These are phyloP conservation scores for Lasioglossum figueresi DNA, from an alignment of 2,888 invertebrate species.

Conservation along the genomic window DNA sequence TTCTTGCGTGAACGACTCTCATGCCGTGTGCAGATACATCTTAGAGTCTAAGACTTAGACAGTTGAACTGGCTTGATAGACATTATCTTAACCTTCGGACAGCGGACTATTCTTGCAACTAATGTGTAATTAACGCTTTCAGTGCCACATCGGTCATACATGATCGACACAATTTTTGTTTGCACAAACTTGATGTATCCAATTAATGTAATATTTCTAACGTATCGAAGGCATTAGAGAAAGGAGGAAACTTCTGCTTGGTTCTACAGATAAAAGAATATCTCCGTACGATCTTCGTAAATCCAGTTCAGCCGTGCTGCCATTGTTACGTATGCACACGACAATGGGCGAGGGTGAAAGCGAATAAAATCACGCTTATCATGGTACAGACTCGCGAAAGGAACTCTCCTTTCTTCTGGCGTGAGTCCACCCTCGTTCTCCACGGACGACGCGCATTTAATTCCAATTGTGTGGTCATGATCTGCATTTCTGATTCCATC, in stretches of 20 bases:
- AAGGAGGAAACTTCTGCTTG: no score
- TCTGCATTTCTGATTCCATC: constrained; percentile 79
- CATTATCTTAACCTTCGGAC: no score
- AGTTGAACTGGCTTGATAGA: no score
- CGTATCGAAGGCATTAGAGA: no score
- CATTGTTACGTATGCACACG: neutral
- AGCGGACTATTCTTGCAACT: no score
- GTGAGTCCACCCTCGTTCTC: neutral
- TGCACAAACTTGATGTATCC: no score
- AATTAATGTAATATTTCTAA: no score
- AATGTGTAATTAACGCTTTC: no score
- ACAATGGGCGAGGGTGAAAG: neutral
- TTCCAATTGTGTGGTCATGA: constrained; percentile 74
- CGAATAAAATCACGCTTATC: constrained; percentile 5
- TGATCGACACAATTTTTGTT: no score
- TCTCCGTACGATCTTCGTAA: no score
- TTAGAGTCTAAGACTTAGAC: neutral
- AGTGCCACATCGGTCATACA: no score
- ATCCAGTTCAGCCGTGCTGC: neutral
- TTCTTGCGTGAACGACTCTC: neutral
- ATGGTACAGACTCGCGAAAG: neutral
- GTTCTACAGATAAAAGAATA: no score
- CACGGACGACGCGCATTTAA: constrained; percentile 54
- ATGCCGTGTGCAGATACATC: neutral
- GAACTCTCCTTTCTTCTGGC: constrained; percentile 1